Evolutionary conservation across 2,113 vertebrate species (phyloP).

Genomic region (Caracal caracal): DNA sequence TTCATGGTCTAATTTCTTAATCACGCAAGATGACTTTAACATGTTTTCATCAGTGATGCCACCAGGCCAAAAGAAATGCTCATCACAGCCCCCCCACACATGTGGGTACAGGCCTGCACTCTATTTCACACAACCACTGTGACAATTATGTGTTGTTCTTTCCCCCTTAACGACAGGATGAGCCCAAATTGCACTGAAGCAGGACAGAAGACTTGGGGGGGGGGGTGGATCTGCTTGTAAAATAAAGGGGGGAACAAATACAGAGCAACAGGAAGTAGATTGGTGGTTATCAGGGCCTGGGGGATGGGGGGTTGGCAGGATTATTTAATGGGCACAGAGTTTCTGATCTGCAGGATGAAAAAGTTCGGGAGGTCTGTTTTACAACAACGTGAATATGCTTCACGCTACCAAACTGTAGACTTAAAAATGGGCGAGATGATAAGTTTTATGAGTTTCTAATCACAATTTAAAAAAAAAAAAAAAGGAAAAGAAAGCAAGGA

Average conservation of each 20-base stretch:
- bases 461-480: neutral
- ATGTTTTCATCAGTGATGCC: neutral
- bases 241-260: neutral
- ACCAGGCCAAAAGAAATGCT: neutral
- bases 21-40: neutral
- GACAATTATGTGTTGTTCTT: neutral
- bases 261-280: neutral
- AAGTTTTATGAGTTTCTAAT: neutral
- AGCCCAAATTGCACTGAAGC: neutral
- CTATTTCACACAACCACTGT: neutral
- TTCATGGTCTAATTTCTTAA: neutral
- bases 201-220: neutral
- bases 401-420: neutral
- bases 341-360: neutral
- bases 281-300: too few relatives aligned
- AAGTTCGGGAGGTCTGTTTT: neutral
- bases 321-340: neutral
- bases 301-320: accelerated
- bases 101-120: too few relatives aligned
- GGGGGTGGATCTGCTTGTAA: neutral
- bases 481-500: neutral
- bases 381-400: neutral
- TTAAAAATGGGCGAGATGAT: neutral
- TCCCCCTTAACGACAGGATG: neutral
- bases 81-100: neutral